Conservation (phyloP, 2,113 vertebrate genomes). For the Nymphicus hollandicus region DNA sequence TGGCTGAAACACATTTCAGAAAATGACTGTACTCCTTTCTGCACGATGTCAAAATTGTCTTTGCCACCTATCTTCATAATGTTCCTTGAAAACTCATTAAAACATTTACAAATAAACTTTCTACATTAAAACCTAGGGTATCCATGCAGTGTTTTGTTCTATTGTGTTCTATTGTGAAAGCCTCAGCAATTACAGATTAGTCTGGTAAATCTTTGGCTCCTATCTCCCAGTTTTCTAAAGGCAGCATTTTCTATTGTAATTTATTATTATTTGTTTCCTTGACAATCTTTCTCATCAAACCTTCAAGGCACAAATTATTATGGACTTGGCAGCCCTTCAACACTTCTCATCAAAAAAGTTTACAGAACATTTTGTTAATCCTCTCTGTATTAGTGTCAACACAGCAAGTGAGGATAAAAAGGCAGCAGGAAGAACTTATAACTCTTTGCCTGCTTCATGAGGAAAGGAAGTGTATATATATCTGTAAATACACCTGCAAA, state of each 20-base stretch:
- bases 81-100: slow-evolving; percentile 33
- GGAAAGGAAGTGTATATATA: background rate
- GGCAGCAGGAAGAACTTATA: background rate
- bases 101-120: slow-evolving; percentile 10
- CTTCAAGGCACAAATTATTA: background rate
- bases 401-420: background rate
- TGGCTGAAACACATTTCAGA: background rate
- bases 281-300: slow-evolving; percentile 17
- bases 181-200: slow-evolving; percentile 18
- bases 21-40: background rate
- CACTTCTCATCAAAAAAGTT: background rate
- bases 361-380: slow-evolving; percentile 29
- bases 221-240: slow-evolving; percentile 16
- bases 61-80: background rate
- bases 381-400: background rate
- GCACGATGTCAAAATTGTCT: background rate
- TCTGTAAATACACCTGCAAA: background rate
- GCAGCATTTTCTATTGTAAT: slow-evolving; percentile 40
- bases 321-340: slow-evolving; percentile 9
- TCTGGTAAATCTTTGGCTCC: slow-evolving; percentile 2
- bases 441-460: background rate
- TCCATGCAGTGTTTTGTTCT: background rate
- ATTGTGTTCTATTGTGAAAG: slow-evolving; percentile 35
- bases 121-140: background rate
- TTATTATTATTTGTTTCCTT: slow-evolving; percentile 38